phyloP scores from a whole-genome alignment of 2,113 vertebrate species.

The Ancistrus triradiatus region DNA sequence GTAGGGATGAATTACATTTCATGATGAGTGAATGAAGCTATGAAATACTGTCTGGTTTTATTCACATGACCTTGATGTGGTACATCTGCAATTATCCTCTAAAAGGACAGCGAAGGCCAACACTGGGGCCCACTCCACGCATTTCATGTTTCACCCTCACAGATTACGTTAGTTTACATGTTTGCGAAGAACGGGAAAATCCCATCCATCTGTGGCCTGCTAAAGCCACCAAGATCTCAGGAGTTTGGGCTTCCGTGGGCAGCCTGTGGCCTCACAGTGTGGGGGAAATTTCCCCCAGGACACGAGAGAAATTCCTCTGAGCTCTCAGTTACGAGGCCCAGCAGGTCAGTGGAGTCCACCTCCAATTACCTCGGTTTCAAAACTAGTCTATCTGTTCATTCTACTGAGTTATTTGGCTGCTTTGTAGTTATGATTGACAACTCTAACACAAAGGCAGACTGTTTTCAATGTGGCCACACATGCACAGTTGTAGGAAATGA shows the following conservation, averaged over 20 bases:
- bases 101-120: background rate
- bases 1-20: too few relatives aligned
- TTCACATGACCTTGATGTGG: background rate
- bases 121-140: background rate
- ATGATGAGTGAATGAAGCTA: too few relatives aligned
- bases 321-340: conserved; percentile 27
- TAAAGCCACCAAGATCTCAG: conserved; percentile 23
- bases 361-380: too few relatives aligned
- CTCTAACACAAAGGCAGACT: too few relatives aligned
- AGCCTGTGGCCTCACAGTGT: conserved; percentile 23
- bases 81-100: conserved; percentile 3
- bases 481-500: too few relatives aligned
- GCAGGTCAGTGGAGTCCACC: conserved; percentile 28
- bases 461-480: too few relatives aligned
- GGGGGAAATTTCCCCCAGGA: conserved; percentile 36
- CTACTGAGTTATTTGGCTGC: too few relatives aligned
- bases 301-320: conserved; percentile 39
- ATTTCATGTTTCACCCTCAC: conserved; percentile 22
- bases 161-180: conserved; percentile 1
- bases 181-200: conserved; percentile 26
- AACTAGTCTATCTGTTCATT: too few relatives aligned
- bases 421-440: too few relatives aligned
- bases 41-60: too few relatives aligned
- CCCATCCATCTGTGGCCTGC: conserved; percentile 31
- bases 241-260: conserved; percentile 20